These are phyloP conservation scores for Mesoligia furuncula DNA, from an alignment of 2,888 invertebrate species.

Conservation along the genomic window DNA sequence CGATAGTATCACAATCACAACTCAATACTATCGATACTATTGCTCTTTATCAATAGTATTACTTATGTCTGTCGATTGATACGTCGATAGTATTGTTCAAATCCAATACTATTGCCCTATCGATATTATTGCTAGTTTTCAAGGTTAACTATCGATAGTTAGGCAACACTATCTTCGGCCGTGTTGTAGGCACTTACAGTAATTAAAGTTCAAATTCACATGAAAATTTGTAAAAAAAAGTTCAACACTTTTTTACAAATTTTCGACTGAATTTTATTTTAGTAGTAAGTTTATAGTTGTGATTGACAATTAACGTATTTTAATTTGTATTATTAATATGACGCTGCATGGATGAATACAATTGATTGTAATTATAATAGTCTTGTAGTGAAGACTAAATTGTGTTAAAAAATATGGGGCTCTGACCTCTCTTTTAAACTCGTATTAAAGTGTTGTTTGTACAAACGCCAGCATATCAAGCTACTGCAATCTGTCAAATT, in stretches of 20 bases:
- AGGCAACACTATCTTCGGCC: neutral
- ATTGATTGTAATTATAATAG: neutral
- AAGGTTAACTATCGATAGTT: no score
- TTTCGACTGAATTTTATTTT: constrained; percentile 1
- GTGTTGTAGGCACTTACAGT: neutral
- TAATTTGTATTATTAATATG: constrained; percentile 2
- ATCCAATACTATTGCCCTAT: no score
- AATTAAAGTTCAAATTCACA: neutral
- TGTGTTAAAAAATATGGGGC: neutral
- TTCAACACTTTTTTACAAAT: no score
- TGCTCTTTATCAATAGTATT: no score
- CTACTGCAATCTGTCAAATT: no score
- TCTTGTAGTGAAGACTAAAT: neutral
- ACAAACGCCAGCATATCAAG: neutral
- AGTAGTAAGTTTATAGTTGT: constrained; percentile 16
- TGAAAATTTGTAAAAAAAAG: constrained; percentile 6
- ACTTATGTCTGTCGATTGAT: no score
- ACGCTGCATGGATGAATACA: neutral
- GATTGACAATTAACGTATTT: constrained; percentile 36
- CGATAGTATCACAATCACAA: no score
- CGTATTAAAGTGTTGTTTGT: neutral
- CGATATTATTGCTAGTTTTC: no score
- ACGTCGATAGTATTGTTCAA: no score
- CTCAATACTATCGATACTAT: no score
- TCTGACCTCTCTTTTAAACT: neutral